Evolutionary conservation across 1,140 invertebrate species (phyloP), one percentile per base, ranked within the genome.

Genomic region (Drosophila orosa): DNA sequence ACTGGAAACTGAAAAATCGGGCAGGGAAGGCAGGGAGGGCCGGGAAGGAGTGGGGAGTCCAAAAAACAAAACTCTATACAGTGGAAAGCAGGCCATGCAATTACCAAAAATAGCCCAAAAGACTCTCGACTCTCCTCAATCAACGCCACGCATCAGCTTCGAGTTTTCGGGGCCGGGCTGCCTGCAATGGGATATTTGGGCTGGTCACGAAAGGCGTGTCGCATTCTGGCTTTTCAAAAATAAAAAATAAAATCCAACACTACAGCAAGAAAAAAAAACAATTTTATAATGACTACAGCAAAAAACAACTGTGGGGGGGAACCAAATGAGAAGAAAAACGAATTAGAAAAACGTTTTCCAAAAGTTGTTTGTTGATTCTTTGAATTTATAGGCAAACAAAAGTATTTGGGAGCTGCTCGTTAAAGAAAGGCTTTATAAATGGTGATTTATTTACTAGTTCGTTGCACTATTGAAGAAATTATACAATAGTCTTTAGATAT

Each of bases 51-150:
- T 19, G 15, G 31, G 10, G 24, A 48, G 33, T 10, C 33, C 15
- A 15, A 40, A 42, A 67, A 40, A 45, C 31, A 48, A 42, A 59
- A 25, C 67, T 73, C 68, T 72, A 44, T 37, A 45, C 45, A 33
- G 68, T 35, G 67, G 76, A 78, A 85, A 86, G 74, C 82, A 81
- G 81, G 81, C 81, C 81, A 78, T 73, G 69, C 82, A 85, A 86
- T 86, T 80, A 85, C 81, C 81, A 85, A 85, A 85, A 85, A 85
- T 85, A 85, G 81, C 65, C 67, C 67, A 71, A 50, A 66, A 60
- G 55, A 61, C 55, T 73, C 69, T 73, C 47, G 47, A 17, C 56
- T 73, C 68, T 61, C 45, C 56, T 73, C 69, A 73, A 73, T 73
- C 69, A 73, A 31, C 69, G 66, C 69, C 66, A 72, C 66, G 35